Evolutionary conservation across 2,797 vertebrate species (phyloP), one percentile per base, ranked within the genome.

Genomic region (Premnoplex brunnescens): DNA sequence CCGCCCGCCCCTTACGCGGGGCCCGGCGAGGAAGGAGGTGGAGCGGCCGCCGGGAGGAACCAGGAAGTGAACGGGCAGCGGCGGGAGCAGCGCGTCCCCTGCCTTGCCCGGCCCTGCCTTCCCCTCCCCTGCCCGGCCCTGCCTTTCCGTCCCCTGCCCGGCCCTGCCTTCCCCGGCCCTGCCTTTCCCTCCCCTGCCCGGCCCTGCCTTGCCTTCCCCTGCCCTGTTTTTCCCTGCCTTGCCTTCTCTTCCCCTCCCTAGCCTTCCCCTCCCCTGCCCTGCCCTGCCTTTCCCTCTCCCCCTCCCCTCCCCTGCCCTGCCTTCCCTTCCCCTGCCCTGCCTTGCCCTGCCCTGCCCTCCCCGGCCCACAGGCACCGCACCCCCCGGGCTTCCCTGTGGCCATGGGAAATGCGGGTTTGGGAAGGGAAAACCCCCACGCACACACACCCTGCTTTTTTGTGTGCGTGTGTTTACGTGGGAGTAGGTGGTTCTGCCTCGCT

Each of bases 31-130:
- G 79, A 39, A 60, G 59, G 79, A 62, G 79, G 67, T 39, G 80
- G 80, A 63, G 80, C 80, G 83, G 91, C 71, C 77, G 87, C 82
- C 49, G 43, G 72, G 26, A 90, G 78, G 60, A 90, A 83, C 88
- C 83, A 90, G 91, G 91, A 93, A 87, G 88, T 82, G 83, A 74
- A 83, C 80, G 51, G 90, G 41, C 80, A 43, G 89, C 80, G n/a
- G 81, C 58, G 58, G 85, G 37, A 37, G 37, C 37, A 11, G 37
- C 37, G 37, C 37, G 10, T 37, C 10, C 37, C 37, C 37, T 44
- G 43, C 43, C 43, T 14, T 39, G 12, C 39, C 39, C 13, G 39
- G 39, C 39, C 39, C 39, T 39, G 39, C 39, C 39, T 39, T 39
- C 11, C 39, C 19, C 43, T 43, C 16, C 43, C 19, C 6, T 43